Evolutionary conservation across 2,888 invertebrate species (phyloP).

Genomic region (Barypeithes pellucidus): DNA sequence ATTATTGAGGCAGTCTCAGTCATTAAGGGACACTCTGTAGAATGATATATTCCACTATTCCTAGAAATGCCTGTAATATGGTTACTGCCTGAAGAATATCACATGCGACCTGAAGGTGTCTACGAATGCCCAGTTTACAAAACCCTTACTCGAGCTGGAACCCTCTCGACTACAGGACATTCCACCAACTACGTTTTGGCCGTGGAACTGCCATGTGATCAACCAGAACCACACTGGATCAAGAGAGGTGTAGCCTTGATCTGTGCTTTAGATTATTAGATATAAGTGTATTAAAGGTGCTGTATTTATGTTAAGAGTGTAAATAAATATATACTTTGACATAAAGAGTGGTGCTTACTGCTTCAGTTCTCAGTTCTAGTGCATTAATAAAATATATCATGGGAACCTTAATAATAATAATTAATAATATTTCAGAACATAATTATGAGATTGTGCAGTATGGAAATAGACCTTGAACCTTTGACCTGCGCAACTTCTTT

Average conservation of each 20-base stretch:
- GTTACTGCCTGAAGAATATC: slow-evolving; percentile 80
- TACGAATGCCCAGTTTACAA: slow-evolving; percentile 80
- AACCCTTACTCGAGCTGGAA: slow-evolving; percentile 77
- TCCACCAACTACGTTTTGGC: slow-evolving; percentile 80
- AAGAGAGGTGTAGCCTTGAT: slow-evolving; percentile 76
- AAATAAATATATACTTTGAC: slow-evolving; percentile 2
- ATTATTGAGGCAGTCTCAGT: too few species aligned
- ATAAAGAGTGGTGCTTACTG: too few species aligned
- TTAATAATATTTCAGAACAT: too few species aligned
- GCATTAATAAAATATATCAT: too few species aligned
- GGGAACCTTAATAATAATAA: too few species aligned
- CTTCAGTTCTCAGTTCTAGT: too few species aligned
- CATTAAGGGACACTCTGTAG: too few species aligned
- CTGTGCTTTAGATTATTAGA: slow-evolving; percentile 73
- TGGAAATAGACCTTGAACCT: too few species aligned
- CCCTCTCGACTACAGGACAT: slow-evolving; percentile 79
- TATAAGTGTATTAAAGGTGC: background rate
- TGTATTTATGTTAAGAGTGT: background rate
- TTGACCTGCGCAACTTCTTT: too few species aligned
- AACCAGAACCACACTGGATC: slow-evolving; percentile 76
- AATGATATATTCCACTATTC: too few species aligned
- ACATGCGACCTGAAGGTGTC: slow-evolving; percentile 71
- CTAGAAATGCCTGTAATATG: slow-evolving; percentile 81
- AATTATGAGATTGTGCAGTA: too few species aligned
- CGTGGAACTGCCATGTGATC: slow-evolving; percentile 75